Conservation (phyloP, 2,888 invertebrate genomes). For the Phyllotreta cruciferae region DNA sequence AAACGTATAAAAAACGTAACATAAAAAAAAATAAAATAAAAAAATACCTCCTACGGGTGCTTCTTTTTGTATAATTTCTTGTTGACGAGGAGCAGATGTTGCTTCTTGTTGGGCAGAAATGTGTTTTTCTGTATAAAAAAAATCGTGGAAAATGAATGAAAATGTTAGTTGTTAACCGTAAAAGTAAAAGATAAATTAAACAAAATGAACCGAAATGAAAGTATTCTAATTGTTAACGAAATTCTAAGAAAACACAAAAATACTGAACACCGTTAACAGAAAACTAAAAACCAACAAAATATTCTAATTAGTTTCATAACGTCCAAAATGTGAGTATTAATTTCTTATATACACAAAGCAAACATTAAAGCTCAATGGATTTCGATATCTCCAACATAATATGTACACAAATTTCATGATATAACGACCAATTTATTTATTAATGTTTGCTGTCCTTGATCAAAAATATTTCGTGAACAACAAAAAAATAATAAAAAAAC, state of each 20-base stretch:
- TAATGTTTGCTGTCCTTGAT: no score
- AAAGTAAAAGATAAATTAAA: constrained; percentile 1
- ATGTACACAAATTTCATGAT: no score
- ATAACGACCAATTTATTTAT: no score
- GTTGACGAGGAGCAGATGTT: constrained; percentile 45
- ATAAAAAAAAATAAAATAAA: constrained; percentile 35
- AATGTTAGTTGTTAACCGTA: constrained; percentile 23
- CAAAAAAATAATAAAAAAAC: constrained; percentile 10
- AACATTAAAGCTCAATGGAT: no score
- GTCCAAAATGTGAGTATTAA: not conserved
- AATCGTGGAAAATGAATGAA: constrained; percentile 37
- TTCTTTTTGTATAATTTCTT: constrained; percentile 44
- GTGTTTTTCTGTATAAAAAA: constrained; percentile 47
- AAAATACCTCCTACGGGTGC: constrained; percentile 49
- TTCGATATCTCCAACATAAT: no score
- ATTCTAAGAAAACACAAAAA: not conserved
- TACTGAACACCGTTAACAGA: constrained; percentile 1
- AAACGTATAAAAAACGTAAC: constrained; percentile 6
- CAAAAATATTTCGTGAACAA: not conserved
- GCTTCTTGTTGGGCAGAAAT: constrained; percentile 41
- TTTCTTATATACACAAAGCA: no score
- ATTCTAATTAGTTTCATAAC: not conserved
- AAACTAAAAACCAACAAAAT: not conserved
- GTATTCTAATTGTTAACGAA: not conserved
- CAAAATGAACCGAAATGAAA: constrained; percentile 9